Evolutionary conservation across 1,140 invertebrate species (phyloP).

Genomic region (Drosophila pseudoobscura): DNA sequence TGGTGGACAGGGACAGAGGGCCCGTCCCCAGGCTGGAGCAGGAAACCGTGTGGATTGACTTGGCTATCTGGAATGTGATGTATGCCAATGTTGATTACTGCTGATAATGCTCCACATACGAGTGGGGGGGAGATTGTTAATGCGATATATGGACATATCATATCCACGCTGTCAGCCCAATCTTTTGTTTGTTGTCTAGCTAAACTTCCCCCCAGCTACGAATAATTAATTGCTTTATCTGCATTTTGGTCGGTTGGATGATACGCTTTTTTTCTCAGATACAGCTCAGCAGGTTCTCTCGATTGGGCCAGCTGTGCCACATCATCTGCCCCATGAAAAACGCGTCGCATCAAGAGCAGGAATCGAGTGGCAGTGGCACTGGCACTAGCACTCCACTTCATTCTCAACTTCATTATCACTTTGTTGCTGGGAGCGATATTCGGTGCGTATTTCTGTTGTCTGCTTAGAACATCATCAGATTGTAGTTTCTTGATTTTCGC

Average conservation of each 20-base stretch:
- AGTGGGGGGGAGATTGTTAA: neutral
- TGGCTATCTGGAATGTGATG: conserved; percentile 17
- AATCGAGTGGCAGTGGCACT: no score
- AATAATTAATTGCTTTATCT: conserved; percentile 43
- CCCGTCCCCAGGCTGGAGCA: conserved; percentile 20
- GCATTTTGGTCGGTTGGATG: conserved; percentile 17
- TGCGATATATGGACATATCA: conserved; percentile 1
- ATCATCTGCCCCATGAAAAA: conserved; percentile 27
- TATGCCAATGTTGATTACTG: conserved; percentile 30
- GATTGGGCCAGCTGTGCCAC: conserved; percentile 19
- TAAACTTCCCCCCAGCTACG: conserved; percentile 6
- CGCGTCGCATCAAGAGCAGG: conserved; percentile 29
- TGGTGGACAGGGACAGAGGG: conserved; percentile 28
- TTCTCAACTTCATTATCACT: conserved; percentile 43
- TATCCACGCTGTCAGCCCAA: conserved; percentile 1
- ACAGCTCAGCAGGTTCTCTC: conserved; percentile 17
- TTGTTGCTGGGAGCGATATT: neutral
- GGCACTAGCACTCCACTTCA: neutral
- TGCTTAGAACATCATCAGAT: conserved; percentile 36
- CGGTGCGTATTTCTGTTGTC: conserved; percentile 6
- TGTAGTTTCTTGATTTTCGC: conserved; percentile 67
- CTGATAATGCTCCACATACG: conserved; percentile 17
- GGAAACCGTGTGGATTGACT: conserved; percentile 1
- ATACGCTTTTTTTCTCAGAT: conserved; percentile 31
- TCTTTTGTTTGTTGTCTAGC: conserved; percentile 13